Base-by-base conservation (phyloP, 2,888 invertebrate species). In the Dynastes grantii region DNA sequence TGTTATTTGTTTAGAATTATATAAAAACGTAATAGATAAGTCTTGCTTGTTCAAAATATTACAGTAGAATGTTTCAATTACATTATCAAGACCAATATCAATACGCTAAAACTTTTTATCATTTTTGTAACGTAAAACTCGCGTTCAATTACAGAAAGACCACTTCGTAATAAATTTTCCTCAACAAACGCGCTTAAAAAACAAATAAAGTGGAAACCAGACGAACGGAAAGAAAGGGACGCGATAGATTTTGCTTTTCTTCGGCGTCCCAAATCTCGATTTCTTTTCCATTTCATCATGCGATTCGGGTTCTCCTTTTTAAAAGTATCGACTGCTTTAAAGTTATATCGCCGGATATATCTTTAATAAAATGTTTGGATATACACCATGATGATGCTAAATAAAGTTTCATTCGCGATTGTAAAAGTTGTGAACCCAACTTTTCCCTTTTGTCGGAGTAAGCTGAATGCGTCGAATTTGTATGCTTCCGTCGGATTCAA, bases 301-400 rank as follows among this genome's bases (percentile, higher is more conserved):
- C 73, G 73, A 45, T 55, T 61, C 40, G 55, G 45, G n/a, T 75
- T 75, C 45, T 61, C 22, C 27, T 61, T 61, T 61, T 75, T 75
- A 61, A 75, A 75, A 75, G 68, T 75, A 75, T 75, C 73, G 73
- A 75, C 73, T 61, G 61, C 61, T 75, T 75, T 75, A 75, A 75
- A 75, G 73, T 75, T 75, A 61, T 75, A 75, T 75, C 61, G 73
- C 29, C 73, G 58, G 58, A 75, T 75, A 75, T 61, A 61, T 75
- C 73, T 61, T 75, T 75, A 61, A 75, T 75, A 75, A 75, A 75
- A 75, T 75, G 73, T 75, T 75, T 75, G 73, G 73, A 61, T 75
- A 61, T 75, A 75, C 61, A 61, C 73, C 73, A 58, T 22, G 61
- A 61, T 75, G 73, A 75, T 75, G 61, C 73, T 75, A 75, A 75